A percentile compares a stretch with the other conserved stretches of the same genome.
Evolutionary conservation across 2,113 vertebrate genomes (phyloP).

Genomic region (Morone saxatilis): DNA sequence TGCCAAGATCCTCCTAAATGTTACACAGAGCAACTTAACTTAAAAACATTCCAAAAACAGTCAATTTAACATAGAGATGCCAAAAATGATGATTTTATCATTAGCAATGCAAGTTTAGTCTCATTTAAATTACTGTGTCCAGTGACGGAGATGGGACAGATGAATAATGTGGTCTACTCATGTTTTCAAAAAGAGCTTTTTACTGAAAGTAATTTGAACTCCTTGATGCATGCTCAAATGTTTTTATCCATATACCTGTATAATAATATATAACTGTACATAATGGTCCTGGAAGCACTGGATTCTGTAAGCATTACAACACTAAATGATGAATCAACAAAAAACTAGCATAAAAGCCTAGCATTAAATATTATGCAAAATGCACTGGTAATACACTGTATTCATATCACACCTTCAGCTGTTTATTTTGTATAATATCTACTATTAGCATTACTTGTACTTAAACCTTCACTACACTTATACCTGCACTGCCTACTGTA

Average conservation of each 20-base stretch:
- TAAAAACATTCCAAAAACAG: background rate
- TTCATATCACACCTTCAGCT: too few relatives aligned
- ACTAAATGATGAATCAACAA: constrained; percentile 1
- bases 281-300: background rate
- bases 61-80: too few relatives aligned
- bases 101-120: too few relatives aligned
- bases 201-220: background rate
- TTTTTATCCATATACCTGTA: background rate
- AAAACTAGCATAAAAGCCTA: background rate
- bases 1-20: too few relatives aligned
- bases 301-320: background rate
- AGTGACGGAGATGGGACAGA: constrained; percentile 6
- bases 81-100: background rate
- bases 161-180: constrained; percentile 20
- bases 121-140: background rate
- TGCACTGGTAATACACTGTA: too few relatives aligned
- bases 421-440: too few relatives aligned
- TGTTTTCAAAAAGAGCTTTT: constrained; percentile 18
- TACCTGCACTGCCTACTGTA: too few relatives aligned
- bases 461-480: too few relatives aligned
- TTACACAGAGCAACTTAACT: too few relatives aligned
- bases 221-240: background rate
- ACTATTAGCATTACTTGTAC: too few relatives aligned
- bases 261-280: background rate
- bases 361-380: background rate